These are phyloP conservation scores for Nipponia nippon DNA, from an alignment of 2,113 vertebrate genomes.

Conservation along the genomic window DNA sequence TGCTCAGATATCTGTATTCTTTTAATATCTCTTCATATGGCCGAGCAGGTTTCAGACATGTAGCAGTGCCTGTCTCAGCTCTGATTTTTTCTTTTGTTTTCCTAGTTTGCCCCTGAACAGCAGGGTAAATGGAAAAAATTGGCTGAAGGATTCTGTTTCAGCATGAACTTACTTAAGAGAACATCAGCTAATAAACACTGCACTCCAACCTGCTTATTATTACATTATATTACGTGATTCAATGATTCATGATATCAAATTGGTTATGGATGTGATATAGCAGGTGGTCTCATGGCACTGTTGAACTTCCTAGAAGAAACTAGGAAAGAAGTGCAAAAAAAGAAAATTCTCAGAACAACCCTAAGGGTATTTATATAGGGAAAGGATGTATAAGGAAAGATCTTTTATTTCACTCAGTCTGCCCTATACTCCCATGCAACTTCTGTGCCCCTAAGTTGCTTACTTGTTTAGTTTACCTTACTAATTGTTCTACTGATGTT, in stretches of 20 bases:
- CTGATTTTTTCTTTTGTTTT: neutral
- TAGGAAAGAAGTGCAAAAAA: neutral
- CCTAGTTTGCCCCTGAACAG: neutral
- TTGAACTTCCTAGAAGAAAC: neutral
- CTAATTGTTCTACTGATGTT: rapidly evolving
- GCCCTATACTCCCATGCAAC: neutral
- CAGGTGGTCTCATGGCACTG: slow-evolving; percentile 12
- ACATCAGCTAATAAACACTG: slow-evolving; percentile 20
- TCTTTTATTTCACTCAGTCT: neutral
- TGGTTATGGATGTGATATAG: neutral
- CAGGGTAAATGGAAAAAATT: slow-evolving; percentile 24
- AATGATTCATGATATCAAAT: neutral
- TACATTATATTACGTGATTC: slow-evolving; percentile 2
- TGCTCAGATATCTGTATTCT: slow-evolving; percentile 6
- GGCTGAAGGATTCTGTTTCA: slow-evolving; percentile 26
- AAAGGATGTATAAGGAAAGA: neutral
- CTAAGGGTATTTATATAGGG: neutral
- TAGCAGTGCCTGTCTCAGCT: neutral
- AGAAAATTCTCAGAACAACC: neutral
- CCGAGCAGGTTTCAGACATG: neutral
- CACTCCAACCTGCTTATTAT: slow-evolving; percentile 22
- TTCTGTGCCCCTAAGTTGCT: rapidly evolving
- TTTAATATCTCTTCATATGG: neutral
- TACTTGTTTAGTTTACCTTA: neutral
- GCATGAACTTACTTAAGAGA: slow-evolving; percentile 31